A percentile compares a stretch with the other conserved stretches of the same genome.
These are phyloP conservation scores for Cryptus armator DNA, from an alignment of 2,888 invertebrate species.

Conservation along the genomic window DNA sequence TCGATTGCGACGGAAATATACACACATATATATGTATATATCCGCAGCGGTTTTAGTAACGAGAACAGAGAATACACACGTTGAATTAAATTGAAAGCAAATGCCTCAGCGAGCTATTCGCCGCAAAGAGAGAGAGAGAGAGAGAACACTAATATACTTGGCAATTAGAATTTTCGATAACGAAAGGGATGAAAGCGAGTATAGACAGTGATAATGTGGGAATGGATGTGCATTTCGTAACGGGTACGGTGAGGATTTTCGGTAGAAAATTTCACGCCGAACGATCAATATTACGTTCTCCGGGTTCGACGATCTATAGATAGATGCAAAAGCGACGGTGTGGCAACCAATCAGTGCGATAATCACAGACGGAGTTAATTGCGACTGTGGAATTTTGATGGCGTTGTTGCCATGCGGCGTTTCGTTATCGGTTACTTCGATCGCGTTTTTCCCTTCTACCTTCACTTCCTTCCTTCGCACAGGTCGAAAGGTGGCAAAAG, in stretches of 20 bases:
- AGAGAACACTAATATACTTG: constrained; percentile 64
- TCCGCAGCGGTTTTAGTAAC: neutral
- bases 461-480: neutral
- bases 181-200: constrained; percentile 18
- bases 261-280: constrained; percentile 41
- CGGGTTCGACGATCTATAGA: neutral
- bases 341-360: constrained; percentile 59
- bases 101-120: constrained; percentile 40
- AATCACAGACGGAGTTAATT: constrained; percentile 63
- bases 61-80: neutral
- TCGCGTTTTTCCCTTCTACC: constrained; percentile 9
- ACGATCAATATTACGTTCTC: constrained; percentile 13
- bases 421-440: constrained; percentile 44
- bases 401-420: constrained; percentile 54
- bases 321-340: constrained; percentile 48
- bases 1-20: constrained; percentile 16
- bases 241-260: constrained; percentile 1
- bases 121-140: constrained; percentile 23
- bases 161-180: constrained; percentile 61
- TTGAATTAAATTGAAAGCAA: constrained; percentile 63
- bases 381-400: constrained; percentile 49
- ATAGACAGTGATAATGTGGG: constrained; percentile 28
- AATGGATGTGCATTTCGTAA: constrained; percentile 41
- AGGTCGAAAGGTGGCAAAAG: constrained; percentile 16
- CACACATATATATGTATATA: neutral